These are phyloP conservation scores for Capreolus pygargus DNA, from an alignment of 2,113 vertebrate species.

Conservation along the genomic window DNA sequence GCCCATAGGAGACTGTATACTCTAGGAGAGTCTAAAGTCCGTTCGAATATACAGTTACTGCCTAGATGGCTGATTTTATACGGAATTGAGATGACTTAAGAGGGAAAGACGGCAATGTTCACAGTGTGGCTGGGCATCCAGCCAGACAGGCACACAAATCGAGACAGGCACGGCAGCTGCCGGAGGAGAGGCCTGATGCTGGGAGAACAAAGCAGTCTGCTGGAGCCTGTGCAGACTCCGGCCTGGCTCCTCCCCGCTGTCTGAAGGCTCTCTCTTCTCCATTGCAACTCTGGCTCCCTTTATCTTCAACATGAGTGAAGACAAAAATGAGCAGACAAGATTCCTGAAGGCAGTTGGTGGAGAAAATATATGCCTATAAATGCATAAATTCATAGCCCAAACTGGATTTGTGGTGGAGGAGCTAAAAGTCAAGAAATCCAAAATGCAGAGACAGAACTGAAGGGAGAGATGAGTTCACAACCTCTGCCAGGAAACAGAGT, in stretches of 20 bases:
- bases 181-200: neutral
- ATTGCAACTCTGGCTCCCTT: neutral
- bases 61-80: constrained; percentile 15
- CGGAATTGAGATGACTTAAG: constrained; percentile 19
- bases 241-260: neutral
- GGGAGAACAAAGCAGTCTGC: neutral
- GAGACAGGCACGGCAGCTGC: neutral
- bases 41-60: neutral
- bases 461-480: neutral
- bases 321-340: constrained; percentile 18
- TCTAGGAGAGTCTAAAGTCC: neutral
- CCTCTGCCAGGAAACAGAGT: neutral
- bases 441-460: neutral
- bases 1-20: neutral
- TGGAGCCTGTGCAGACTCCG: neutral
- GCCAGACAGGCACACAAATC: neutral
- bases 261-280: neutral
- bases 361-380: neutral
- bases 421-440: neutral
- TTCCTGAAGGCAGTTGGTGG: constrained; percentile 6
- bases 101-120: neutral
- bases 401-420: neutral
- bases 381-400: constrained; percentile 14
- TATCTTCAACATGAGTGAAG: neutral
- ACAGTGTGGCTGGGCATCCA: neutral